These are phyloP conservation scores for Pinna nobilis DNA, from an alignment of 1,140 invertebrate genomes.

Conservation along the genomic window DNA sequence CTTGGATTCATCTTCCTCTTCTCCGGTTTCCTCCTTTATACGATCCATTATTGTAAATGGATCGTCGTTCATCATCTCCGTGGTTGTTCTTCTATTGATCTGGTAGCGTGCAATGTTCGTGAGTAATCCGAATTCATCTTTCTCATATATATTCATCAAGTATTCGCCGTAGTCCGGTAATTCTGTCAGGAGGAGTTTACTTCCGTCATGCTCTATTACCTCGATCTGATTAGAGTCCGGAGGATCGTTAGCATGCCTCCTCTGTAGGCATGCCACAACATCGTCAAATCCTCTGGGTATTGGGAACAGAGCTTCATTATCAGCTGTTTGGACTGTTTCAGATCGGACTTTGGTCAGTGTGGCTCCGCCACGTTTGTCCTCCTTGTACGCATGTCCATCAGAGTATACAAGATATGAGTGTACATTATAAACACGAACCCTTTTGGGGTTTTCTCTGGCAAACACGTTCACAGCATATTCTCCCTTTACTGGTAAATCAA, in stretches of 20 bases:
- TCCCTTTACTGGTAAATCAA: conserved; percentile 62
- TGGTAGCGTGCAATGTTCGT: conserved; percentile 6
- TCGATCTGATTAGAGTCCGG: conserved; percentile 14
- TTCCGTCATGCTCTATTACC: conserved; percentile 24
- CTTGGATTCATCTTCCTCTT: conserved; percentile 33
- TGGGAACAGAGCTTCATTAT: conserved; percentile 29
- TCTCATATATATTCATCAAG: conserved; percentile 14
- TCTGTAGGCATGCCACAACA: conserved; percentile 22
- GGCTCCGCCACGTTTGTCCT: background rate
- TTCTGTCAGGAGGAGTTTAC: conserved; percentile 15
- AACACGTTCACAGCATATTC: conserved; percentile 71
- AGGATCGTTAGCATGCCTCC: conserved; percentile 28
- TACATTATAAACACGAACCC: conserved; percentile 61
- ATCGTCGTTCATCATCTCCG: conserved; percentile 14
- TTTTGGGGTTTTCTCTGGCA: conserved; percentile 55
- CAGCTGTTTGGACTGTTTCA: conserved; percentile 21
- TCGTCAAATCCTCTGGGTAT: conserved; percentile 24
- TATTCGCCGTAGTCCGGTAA: conserved; percentile 30
- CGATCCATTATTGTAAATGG: conserved; percentile 9
- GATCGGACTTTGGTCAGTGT: background rate
- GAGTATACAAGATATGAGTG: conserved; percentile 67
- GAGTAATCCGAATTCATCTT: conserved; percentile 5
- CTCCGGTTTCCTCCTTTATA: conserved; percentile 36
- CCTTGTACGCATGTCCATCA: conserved; percentile 41
- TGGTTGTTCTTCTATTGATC: conserved; percentile 15